Base-by-base conservation (phyloP, 2,113 vertebrate species). In the Chaenogobius annularis region DNA sequence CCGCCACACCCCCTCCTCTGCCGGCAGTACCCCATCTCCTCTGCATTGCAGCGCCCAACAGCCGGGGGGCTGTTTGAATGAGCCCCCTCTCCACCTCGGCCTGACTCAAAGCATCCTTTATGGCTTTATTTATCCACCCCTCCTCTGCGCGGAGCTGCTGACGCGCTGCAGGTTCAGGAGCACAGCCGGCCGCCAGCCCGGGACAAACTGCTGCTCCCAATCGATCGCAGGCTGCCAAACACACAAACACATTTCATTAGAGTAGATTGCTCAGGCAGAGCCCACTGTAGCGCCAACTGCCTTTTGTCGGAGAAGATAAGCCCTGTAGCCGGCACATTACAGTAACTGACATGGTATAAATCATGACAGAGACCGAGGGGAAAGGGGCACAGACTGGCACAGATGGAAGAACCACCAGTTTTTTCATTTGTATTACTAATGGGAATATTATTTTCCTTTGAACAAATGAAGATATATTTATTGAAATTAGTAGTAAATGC, bases 21-120 rank as follows among this genome's bases (percentile, higher is more conserved):
- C 77, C 50, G 48, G 79, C 69, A 68, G 59, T 80, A 81, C 71
- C 59, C 81, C 54, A 10, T 80, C 81, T 81, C 84, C 84, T 85
- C 90, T 80, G 85, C 90, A 90, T 79, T 84, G 89, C 70, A 78
- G 84, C 80, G 90, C 23, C 85, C 72, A 87, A 73, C 87, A 83
- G 76, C 35, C 82, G 26, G 85, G 48, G 82, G 87, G 77, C 88
- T 87, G 85, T 92, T 88, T 81, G 69, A 79, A 35, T 54, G 85
- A 82, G 66, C 87, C 79, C 87, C 85, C 85, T 67, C 73, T 80
- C 74, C 83, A 81, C 79, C 79, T 77, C 73, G 74, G 61, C 59
- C 75, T 68, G 68, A 74, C 80, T 94, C 87, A 94, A 93, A 92
- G 91, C 92, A 89, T 89, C 91, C 90, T 90, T 93, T 92, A 93